These are phyloP conservation scores for Torymus tubicola DNA, from an alignment of 2,888 invertebrate genomes.

Conservation along the genomic window DNA sequence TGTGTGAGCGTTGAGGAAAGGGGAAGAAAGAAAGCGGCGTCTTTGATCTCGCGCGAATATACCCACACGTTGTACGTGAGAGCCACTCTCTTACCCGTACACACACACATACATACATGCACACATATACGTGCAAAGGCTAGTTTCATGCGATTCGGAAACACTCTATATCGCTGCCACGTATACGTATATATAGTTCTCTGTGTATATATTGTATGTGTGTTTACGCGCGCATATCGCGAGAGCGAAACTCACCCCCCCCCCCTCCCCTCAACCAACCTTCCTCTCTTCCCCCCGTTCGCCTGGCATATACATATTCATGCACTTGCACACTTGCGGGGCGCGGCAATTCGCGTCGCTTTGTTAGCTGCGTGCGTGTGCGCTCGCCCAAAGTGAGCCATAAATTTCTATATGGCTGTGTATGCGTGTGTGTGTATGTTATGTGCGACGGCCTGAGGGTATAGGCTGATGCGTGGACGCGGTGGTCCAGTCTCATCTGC, in stretches of 20 bases:
- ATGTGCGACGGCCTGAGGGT: neutral
- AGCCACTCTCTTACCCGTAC: conserved; percentile 33
- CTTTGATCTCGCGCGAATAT: conserved; percentile 71
- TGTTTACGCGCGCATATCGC: conserved; percentile 2
- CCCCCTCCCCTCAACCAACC: neutral
- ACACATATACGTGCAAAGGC: conserved; percentile 51
- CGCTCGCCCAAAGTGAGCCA: neutral
- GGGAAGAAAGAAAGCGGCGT: conserved; percentile 62
- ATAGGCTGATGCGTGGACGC: neutral
- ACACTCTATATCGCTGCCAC: conserved; percentile 47
- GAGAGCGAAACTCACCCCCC: conserved; percentile 23
- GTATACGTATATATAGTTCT: too few species aligned
- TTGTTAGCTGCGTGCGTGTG: conserved; percentile 32
- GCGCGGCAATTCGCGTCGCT: conserved; percentile 41
- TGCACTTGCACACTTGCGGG: conserved; percentile 54
- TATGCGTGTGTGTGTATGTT: neutral
- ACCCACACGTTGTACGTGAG: conserved; percentile 4
- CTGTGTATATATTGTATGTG: too few species aligned
- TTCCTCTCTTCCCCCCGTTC: neutral
- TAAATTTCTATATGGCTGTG: conserved; percentile 13
- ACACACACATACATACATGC: conserved; percentile 48
- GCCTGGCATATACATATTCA: conserved; percentile 15
- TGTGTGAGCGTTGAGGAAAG: conserved; percentile 22
- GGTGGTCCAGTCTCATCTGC: neutral
- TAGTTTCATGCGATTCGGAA: conserved; percentile 55